Percentiles rank a stretch among this genome's conserved stretches.
Evolutionary conservation across 2,888 invertebrate genomes (phyloP).

Genomic region (Ectemnius continuus): DNA sequence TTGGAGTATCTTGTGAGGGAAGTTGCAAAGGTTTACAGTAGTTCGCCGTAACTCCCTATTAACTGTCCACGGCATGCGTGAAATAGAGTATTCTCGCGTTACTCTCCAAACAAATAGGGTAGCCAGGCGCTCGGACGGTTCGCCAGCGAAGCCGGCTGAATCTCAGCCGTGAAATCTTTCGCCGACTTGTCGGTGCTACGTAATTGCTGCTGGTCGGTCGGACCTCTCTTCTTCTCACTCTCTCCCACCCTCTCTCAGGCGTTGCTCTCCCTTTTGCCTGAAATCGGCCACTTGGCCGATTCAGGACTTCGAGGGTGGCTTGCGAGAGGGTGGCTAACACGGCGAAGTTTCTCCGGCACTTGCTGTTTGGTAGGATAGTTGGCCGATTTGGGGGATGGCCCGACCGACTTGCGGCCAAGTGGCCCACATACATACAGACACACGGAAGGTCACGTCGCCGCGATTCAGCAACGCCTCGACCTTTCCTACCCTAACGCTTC

Average conservation of each 20-base stretch:
- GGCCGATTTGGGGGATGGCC: slow-evolving; percentile 65
- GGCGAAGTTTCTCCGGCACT: slow-evolving; percentile 68
- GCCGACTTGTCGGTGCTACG: slow-evolving; percentile 63
- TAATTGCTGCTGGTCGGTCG: slow-evolving; percentile 66
- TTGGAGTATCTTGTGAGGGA: slow-evolving; percentile 24
- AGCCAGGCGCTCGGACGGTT: background rate
- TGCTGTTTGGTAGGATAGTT: slow-evolving; percentile 72
- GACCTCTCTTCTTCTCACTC: slow-evolving; percentile 68
- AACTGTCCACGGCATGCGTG: slow-evolving; percentile 11
- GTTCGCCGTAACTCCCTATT: slow-evolving; percentile 42
- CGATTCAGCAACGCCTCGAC: slow-evolving; percentile 26
- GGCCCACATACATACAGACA: slow-evolving; percentile 51
- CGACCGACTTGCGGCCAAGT: slow-evolving; percentile 65
- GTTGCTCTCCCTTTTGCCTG: no score
- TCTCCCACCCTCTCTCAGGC: no score
- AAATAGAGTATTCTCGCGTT: slow-evolving; percentile 34
- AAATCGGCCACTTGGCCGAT: slow-evolving; percentile 57
- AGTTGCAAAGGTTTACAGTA: slow-evolving; percentile 24
- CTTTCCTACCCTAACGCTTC: slow-evolving; percentile 25
- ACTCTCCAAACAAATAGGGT: slow-evolving; percentile 26
- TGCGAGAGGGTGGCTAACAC: slow-evolving; percentile 57
- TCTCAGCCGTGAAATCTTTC: slow-evolving; percentile 52
- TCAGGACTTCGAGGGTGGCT: slow-evolving; percentile 61
- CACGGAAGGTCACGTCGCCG: no score
- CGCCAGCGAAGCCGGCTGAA: slow-evolving; percentile 18